A percentile compares a stretch with the other conserved stretches of the same genome.
Conservation (phyloP, 2,113 vertebrate species). For the Ailuropoda melanoleuca region DNA sequence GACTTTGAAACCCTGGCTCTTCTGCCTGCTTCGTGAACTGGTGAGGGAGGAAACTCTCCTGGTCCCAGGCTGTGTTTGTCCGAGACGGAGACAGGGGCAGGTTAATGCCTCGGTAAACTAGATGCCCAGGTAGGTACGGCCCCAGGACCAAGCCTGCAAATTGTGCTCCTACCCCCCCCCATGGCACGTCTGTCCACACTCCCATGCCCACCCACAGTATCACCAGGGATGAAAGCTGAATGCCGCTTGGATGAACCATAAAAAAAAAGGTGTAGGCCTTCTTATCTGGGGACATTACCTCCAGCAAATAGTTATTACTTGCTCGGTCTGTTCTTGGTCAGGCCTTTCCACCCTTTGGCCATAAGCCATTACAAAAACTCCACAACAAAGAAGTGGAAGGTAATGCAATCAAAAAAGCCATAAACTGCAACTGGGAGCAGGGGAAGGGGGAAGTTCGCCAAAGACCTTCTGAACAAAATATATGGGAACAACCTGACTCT, state of each 20-base stretch:
- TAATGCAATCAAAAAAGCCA: background rate
- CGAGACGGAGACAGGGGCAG: background rate
- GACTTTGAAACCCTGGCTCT: background rate
- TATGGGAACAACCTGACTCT: background rate
- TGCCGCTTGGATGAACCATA: background rate
- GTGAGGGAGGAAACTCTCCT: background rate
- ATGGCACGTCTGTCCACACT: fast-evolving
- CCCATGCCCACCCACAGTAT: background rate
- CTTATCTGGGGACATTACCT: background rate
- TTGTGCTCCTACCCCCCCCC: background rate
- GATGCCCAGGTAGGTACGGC: background rate
- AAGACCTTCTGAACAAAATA: background rate
- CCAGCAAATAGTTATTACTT: background rate
- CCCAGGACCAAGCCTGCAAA: background rate
- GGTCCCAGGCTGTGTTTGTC: background rate
- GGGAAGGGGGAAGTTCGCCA: background rate
- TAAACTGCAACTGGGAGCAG: background rate
- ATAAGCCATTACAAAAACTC: background rate
- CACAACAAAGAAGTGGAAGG: background rate
- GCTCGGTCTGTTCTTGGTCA: background rate
- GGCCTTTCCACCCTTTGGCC: background rate
- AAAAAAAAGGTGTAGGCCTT: background rate
- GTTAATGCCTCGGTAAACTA: background rate
- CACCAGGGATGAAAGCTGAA: background rate
- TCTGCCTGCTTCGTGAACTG: background rate